phyloP scores from a whole-genome alignment of 2,888 invertebrate species.

The Caenorhabditis macrosperma region DNA sequence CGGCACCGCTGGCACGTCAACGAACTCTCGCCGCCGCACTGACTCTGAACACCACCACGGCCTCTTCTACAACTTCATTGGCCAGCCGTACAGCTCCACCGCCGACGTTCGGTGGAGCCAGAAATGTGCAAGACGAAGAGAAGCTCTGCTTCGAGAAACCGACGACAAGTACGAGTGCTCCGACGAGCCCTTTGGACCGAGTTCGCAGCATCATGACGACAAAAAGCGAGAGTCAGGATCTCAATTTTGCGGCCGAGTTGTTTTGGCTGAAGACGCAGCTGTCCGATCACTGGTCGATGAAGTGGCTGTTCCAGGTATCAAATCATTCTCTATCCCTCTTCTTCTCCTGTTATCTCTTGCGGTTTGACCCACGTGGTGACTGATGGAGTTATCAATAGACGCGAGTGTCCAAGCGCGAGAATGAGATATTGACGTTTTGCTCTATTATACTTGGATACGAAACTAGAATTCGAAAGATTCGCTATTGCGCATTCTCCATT shows the following conservation, averaged over 20 bases:
- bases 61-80: not conserved
- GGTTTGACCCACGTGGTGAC: no score
- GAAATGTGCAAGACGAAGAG: conserved; percentile 4
- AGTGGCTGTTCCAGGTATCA: conserved; percentile 71
- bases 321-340: not conserved
- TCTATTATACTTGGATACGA: no score
- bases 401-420: no score
- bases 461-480: no score
- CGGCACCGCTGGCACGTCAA: conserved; percentile 21
- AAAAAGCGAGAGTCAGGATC: conserved; percentile 48
- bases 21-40: conserved; percentile 1
- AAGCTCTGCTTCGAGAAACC: conserved; percentile 11
- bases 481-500: no score
- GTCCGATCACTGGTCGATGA: conserved; percentile 70
- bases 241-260: conserved; percentile 72
- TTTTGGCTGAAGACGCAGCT: conserved; percentile 75
- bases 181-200: conserved; percentile 35
- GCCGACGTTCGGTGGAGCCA: not conserved
- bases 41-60: not conserved
- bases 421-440: no score
- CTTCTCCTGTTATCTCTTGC: no score
- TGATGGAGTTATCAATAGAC: no score
- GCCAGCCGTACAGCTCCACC: conserved; percentile 29
- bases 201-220: not conserved
- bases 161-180: conserved; percentile 34